Conservation (phyloP, 1,140 invertebrate genomes). For the Doryteuthis pealeii region DNA sequence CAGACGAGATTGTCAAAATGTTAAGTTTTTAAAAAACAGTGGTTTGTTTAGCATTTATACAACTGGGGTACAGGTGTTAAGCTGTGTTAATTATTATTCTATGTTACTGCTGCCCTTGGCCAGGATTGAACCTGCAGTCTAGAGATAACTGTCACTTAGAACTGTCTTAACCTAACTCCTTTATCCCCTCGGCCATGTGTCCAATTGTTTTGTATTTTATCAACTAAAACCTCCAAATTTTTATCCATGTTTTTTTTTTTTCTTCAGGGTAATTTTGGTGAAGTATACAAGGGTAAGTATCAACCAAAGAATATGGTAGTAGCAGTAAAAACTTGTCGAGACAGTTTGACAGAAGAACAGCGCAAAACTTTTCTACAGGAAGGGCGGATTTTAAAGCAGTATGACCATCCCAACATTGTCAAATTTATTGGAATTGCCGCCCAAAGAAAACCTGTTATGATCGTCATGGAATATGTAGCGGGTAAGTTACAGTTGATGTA, state of each 20-base stretch:
- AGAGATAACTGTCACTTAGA: too few relatives aligned
- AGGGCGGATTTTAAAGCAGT: conserved; percentile 92
- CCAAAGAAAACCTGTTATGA: conserved; percentile 98
- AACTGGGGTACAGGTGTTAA: too few relatives aligned
- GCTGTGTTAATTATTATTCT: too few relatives aligned
- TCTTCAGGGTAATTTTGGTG: conserved; percentile 91
- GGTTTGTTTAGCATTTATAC: too few relatives aligned
- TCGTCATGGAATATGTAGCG: conserved; percentile 96
- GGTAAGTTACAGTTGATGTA: conserved; percentile 67
- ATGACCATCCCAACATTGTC: conserved; percentile 86
- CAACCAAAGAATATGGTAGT: conserved; percentile 77
- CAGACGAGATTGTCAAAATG: too few relatives aligned
- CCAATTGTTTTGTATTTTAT: too few relatives aligned
- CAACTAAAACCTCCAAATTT: too few relatives aligned
- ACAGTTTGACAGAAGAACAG: conserved; percentile 89
- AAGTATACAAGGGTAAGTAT: conserved; percentile 89
- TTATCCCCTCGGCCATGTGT: too few relatives aligned
- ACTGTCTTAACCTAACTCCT: too few relatives aligned
- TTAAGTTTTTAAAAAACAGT: too few relatives aligned
- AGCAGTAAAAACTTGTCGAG: conserved; percentile 92
- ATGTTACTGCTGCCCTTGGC: too few relatives aligned
- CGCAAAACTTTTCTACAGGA: conserved; percentile 96
- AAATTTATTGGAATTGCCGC: conserved; percentile 97
- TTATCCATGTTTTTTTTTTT: conserved; percentile 21
- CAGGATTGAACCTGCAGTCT: too few relatives aligned